These are phyloP conservation scores for Drosophila mayaguana DNA, from an alignment of 2,888 invertebrate species.

Conservation along the genomic window DNA sequence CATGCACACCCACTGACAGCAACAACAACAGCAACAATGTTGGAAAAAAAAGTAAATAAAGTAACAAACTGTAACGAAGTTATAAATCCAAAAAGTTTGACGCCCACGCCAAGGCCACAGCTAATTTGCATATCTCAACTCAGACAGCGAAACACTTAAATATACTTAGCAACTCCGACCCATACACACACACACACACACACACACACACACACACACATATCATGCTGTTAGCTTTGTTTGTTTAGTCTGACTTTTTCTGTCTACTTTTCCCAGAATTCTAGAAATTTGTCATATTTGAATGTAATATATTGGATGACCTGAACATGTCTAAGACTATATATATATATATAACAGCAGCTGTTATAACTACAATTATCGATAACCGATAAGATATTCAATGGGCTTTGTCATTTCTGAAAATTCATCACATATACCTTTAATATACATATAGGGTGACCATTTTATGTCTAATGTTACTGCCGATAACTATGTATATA, in stretches of 20 bases:
- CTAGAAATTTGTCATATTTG: background rate
- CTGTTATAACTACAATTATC: too few relatives aligned
- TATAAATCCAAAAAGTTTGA: conserved; percentile 77
- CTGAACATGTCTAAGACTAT: background rate
- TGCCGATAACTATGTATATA: background rate
- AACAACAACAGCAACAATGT: conserved; percentile 10
- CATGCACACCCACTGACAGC: conserved; percentile 10
- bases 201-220: conserved; percentile 2
- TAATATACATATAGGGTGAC: background rate
- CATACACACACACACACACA: conserved; percentile 9
- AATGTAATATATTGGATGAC: background rate
- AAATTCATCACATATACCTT: background rate
- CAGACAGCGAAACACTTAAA: conserved; percentile 31
- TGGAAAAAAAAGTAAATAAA: conserved; percentile 15
- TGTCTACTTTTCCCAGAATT: background rate
- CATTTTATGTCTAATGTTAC: background rate
- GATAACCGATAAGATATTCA: too few relatives aligned
- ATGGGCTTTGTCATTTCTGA: background rate
- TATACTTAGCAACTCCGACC: conserved; percentile 10
- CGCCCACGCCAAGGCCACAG: conserved; percentile 77
- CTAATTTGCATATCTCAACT: conserved; percentile 75
- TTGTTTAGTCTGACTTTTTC: background rate
- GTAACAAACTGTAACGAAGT: conserved; percentile 77
- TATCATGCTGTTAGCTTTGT: background rate
- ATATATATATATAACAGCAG: background rate